Percentiles rank a stretch among this genome's conserved stretches.
Conservation (phyloP, 2,888 invertebrate species). For the Idaea biselata region DNA sequence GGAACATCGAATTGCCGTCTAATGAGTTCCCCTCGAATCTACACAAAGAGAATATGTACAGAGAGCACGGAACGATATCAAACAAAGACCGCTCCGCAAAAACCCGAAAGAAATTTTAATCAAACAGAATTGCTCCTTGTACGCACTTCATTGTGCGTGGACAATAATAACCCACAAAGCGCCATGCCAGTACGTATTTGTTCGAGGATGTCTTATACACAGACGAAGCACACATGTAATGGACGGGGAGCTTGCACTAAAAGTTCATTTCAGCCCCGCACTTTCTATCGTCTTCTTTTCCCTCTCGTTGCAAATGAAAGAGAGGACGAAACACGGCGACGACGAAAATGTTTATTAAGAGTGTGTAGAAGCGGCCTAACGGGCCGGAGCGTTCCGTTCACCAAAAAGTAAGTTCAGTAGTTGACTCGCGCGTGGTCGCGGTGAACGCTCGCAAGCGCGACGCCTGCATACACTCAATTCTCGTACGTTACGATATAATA, state of each 20-base stretch:
- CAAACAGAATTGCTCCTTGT: conserved; percentile 59
- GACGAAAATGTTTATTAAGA: conserved; percentile 21
- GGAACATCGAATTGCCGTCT: conserved; percentile 45
- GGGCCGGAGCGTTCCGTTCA: conserved; percentile 47
- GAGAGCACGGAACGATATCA: conserved; percentile 38
- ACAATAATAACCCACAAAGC: conserved; percentile 69
- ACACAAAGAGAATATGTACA: conserved; percentile 53
- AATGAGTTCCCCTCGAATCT: conserved; percentile 57
- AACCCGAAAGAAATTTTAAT: conserved; percentile 59
- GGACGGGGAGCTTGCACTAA: conserved; percentile 51
- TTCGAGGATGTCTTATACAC: conserved; percentile 39
- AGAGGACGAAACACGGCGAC: conserved; percentile 24
- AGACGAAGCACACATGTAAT: conserved; percentile 40
- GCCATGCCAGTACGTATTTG: conserved; percentile 43
- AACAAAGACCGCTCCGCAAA: conserved; percentile 54
- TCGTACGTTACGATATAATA: conserved; percentile 58
- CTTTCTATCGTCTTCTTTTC: conserved; percentile 31
- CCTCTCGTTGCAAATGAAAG: conserved; percentile 33
- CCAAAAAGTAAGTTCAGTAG: conserved; percentile 53
- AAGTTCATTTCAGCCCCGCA: conserved; percentile 42
- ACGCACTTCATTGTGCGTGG: conserved; percentile 63
- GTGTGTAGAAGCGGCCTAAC: conserved; percentile 37
- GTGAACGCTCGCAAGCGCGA: conserved; percentile 52
- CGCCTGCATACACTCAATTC: conserved; percentile 55
- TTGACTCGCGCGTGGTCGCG: conserved; percentile 67